Evolutionary conservation across 2,888 invertebrate species (phyloP).

Genomic region (Stramonita haemastoma): DNA sequence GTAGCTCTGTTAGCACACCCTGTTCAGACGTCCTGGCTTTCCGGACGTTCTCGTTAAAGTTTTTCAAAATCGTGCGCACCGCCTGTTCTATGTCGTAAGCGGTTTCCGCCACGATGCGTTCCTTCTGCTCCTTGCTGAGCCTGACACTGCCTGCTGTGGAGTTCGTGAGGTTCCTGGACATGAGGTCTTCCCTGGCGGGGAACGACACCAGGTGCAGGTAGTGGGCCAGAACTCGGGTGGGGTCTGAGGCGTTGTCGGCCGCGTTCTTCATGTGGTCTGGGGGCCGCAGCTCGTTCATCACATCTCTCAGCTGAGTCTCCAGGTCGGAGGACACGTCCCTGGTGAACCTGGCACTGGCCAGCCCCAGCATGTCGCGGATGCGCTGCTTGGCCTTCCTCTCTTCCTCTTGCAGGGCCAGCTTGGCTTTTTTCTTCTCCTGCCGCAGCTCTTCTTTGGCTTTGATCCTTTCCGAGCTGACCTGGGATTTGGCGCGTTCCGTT

Average conservation of each 20-base stretch:
- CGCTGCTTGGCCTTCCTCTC: conserved; percentile 27
- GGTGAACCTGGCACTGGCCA: neutral
- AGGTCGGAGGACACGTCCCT: neutral
- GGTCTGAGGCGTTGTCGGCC: neutral
- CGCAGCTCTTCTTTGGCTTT: conserved; percentile 14
- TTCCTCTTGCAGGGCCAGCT: conserved; percentile 6
- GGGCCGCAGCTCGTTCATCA: neutral
- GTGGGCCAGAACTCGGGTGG: neutral
- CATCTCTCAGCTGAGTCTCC: conserved; percentile 9
- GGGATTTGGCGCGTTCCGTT: neutral
- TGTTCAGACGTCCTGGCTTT: neutral
- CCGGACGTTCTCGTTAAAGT: neutral
- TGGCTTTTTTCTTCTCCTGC: conserved; percentile 30
- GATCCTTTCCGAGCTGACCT: neutral
- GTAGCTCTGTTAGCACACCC: neutral
- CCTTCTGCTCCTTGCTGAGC: neutral
- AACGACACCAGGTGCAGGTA: neutral
- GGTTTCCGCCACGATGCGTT: conserved; percentile 4
- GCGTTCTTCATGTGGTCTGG: neutral
- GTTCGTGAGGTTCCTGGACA: neutral
- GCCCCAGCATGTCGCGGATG: conserved; percentile 11
- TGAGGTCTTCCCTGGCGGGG: neutral
- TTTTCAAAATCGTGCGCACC: neutral
- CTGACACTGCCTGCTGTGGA: neutral
- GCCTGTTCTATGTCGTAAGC: neutral